Evolutionary conservation across 2,888 invertebrate genomes (phyloP).

Genomic region (Rhingia campestris): DNA sequence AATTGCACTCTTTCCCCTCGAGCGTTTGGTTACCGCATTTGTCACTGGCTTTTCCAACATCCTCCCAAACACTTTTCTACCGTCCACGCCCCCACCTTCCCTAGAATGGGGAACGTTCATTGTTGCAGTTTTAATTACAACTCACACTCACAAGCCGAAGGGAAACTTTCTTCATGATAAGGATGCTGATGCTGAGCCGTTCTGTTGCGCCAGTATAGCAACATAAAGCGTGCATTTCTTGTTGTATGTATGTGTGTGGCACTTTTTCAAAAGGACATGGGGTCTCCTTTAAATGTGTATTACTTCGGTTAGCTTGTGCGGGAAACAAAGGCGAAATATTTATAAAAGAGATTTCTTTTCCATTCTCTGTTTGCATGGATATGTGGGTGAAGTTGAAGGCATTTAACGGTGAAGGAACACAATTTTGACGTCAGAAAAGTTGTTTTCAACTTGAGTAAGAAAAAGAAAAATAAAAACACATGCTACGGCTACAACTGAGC

Average conservation of each 20-base stretch:
- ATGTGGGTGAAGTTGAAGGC: conserved; percentile 61
- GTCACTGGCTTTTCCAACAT: conserved; percentile 51
- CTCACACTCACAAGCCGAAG: conserved; percentile 62
- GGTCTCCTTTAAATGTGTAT: conserved; percentile 43
- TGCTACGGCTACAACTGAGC: no score
- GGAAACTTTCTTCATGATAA: conserved; percentile 20
- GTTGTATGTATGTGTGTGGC: conserved; percentile 8
- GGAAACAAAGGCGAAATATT: conserved; percentile 2
- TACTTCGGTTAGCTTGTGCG: conserved; percentile 12
- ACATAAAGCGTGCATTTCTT: conserved; percentile 42
- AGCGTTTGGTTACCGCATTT: conserved; percentile 61
- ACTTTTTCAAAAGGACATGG: conserved; percentile 37
- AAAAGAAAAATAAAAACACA: conserved; percentile 4
- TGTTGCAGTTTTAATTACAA: conserved; percentile 71
- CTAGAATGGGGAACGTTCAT: conserved; percentile 49
- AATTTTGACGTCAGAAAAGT: conserved; percentile 48
- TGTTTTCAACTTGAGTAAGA: conserved; percentile 24
- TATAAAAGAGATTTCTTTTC: conserved; percentile 15
- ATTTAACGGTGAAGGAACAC: conserved; percentile 45
- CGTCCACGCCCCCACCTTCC: background rate
- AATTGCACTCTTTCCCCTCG: conserved; percentile 49
- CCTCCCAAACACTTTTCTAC: background rate
- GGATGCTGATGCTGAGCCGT: conserved; percentile 18
- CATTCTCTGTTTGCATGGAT: conserved; percentile 6
- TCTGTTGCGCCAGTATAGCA: conserved; percentile 1